Percentiles rank a stretch among this genome's conserved stretches.
Evolutionary conservation across 2,888 invertebrate species (phyloP).

Genomic region (Epinotia demarniana): DNA sequence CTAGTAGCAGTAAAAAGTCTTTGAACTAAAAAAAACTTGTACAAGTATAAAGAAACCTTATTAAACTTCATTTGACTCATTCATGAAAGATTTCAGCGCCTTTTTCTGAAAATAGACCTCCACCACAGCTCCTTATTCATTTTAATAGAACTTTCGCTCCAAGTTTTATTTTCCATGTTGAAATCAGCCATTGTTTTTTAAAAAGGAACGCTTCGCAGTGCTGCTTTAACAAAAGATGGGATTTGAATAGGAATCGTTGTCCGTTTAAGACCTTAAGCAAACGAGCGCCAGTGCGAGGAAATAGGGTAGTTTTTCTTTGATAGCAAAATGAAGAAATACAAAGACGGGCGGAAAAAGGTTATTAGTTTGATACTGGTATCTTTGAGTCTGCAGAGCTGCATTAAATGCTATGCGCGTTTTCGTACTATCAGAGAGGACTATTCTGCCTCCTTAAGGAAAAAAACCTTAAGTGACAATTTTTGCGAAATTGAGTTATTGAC

Average conservation of each 20-base stretch:
- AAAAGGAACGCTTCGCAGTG: not conserved
- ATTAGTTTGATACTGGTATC: slow-evolving; percentile 28
- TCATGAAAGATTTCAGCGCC: slow-evolving; percentile 18
- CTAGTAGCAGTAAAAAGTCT: not conserved
- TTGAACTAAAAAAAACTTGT: not conserved
- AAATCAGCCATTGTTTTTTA: slow-evolving; percentile 29
- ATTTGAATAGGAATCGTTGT: not conserved
- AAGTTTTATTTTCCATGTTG: slow-evolving; percentile 37
- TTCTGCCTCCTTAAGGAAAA: too few species aligned
- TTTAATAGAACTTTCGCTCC: slow-evolving; percentile 34
- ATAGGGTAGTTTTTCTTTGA: slow-evolving; percentile 32
- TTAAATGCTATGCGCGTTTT: slow-evolving; percentile 1
- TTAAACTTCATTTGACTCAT: slow-evolving; percentile 19
- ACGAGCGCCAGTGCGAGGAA: not conserved
- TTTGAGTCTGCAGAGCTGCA: slow-evolving; percentile 3
- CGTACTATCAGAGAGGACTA: not conserved
- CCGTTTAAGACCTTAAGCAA: slow-evolving; percentile 13
- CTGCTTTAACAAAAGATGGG: not conserved
- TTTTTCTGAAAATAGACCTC: slow-evolving; percentile 14
- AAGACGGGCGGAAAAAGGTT: slow-evolving; percentile 2
- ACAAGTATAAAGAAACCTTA: slow-evolving; percentile 19
- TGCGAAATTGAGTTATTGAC: too few species aligned
- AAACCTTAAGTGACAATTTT: too few species aligned
- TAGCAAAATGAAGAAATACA: slow-evolving; percentile 28
- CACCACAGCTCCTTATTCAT: slow-evolving; percentile 24